These are phyloP conservation scores for Scatophagus argus DNA, from an alignment of 2,113 vertebrate genomes.

Conservation along the genomic window DNA sequence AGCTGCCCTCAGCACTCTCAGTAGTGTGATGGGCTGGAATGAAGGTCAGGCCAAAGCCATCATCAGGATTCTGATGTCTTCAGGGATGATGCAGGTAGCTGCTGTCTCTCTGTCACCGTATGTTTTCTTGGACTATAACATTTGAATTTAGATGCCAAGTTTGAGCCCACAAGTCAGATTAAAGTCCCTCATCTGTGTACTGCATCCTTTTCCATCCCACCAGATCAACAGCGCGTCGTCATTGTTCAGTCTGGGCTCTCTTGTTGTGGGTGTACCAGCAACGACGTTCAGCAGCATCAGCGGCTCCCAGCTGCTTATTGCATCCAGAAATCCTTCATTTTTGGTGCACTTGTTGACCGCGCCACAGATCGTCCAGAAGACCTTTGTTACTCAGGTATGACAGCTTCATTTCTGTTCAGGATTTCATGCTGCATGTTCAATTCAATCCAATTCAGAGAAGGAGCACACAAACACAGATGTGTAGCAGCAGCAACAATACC, in stretches of 20 bases:
- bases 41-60: conserved; percentile 74
- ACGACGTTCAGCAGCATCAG: conserved; percentile 23
- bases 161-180: not conserved
- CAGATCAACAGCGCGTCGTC: conserved; percentile 55
- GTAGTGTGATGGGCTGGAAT: conserved; percentile 67
- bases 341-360: conserved; percentile 47
- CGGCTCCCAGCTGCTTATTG: conserved; percentile 33
- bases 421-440: too few species aligned
- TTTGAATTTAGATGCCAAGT: too few species aligned
- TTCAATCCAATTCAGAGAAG: too few species aligned
- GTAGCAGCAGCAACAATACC: too few species aligned
- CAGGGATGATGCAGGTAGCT: conserved; percentile 69
- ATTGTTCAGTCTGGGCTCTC: conserved; percentile 70
- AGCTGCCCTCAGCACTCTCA: conserved; percentile 41
- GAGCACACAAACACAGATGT: too few species aligned
- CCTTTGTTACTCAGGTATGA: conserved; percentile 76
- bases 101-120: not conserved
- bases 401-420: not conserved
- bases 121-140: not conserved
- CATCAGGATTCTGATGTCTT: conserved; percentile 55
- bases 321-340: conserved; percentile 50
- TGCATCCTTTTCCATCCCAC: not conserved
- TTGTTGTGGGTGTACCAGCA: conserved; percentile 72
- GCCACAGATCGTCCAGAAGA: conserved; percentile 58
- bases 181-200: not conserved